These are phyloP conservation scores for Tragelaphus buxtoni DNA, from an alignment of 2,113 vertebrate genomes.

Conservation along the genomic window DNA sequence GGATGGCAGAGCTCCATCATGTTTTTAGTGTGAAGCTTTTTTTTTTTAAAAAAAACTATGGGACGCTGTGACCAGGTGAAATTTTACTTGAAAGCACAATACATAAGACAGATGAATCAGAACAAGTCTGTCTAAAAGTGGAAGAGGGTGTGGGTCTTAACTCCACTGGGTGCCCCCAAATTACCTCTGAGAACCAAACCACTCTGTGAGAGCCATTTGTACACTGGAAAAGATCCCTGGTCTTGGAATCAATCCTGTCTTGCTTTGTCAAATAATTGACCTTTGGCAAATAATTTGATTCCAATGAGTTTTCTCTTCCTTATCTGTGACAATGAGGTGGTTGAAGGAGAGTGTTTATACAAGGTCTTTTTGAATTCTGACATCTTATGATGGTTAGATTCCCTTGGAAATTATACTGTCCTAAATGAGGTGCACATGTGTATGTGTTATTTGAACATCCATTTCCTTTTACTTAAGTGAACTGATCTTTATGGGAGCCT, in stretches of 20 bases:
- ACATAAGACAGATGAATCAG: not conserved
- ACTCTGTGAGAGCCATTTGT: not conserved
- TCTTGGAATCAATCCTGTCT: not conserved
- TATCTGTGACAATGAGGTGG: not conserved
- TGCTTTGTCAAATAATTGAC: conserved; percentile 5
- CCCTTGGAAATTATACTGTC: not conserved
- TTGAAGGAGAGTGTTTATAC: not conserved
- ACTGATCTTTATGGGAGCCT: not conserved
- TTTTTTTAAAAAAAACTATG: not conserved
- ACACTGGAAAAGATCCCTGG: not conserved
- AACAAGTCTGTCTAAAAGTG: not conserved
- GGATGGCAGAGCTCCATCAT: not conserved
- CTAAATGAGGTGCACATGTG: not conserved
- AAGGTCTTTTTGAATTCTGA: not conserved
- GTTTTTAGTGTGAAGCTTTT: not conserved
- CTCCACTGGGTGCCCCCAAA: not conserved
- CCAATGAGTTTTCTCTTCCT: not conserved
- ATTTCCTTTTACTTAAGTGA: conserved; percentile 22
- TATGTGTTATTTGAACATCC: not conserved
- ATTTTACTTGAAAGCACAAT: conserved; percentile 5
- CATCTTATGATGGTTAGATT: not conserved
- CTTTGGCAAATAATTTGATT: conserved; percentile 13
- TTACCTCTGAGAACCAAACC: not conserved
- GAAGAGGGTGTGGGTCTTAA: not conserved
- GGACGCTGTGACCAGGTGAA: not conserved